Conservation (phyloP, 2,888 invertebrate genomes). For the Trilocha varians region DNA sequence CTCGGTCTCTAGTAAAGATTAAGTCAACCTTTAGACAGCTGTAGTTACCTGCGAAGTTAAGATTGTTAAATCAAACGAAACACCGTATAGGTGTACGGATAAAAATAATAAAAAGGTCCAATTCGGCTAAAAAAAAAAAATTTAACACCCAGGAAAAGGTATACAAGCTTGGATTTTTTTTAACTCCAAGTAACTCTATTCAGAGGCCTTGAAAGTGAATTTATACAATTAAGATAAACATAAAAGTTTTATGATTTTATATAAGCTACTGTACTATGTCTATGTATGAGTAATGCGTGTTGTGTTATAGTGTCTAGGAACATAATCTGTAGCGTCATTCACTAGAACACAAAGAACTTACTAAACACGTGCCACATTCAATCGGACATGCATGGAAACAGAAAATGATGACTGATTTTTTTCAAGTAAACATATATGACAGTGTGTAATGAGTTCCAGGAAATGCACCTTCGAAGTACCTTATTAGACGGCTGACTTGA, state of each 20-base stretch:
- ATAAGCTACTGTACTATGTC: slow-evolving; percentile 46
- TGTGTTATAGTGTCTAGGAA: slow-evolving; percentile 52
- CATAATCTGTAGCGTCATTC: slow-evolving; percentile 34
- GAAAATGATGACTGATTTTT: slow-evolving; percentile 30
- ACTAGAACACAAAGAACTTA: slow-evolving; percentile 31
- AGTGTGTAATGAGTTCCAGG: slow-evolving; percentile 27
- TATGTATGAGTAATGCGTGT: slow-evolving; percentile 72
- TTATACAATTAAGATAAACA: slow-evolving; percentile 41
- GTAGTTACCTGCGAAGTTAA: slow-evolving; percentile 84
- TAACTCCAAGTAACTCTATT: slow-evolving; percentile 72
- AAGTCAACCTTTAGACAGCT: slow-evolving; percentile 90
- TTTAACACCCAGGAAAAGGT: slow-evolving; percentile 24
- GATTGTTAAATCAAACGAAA: slow-evolving; percentile 44
- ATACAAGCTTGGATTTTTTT: slow-evolving; percentile 27
- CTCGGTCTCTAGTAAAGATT: slow-evolving; percentile 90
- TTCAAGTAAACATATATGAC: slow-evolving; percentile 29
- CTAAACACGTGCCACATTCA: slow-evolving; percentile 44
- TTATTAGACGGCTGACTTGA: slow-evolving; percentile 28
- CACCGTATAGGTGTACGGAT: slow-evolving; percentile 18
- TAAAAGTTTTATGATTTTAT: slow-evolving; percentile 32
- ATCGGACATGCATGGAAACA: slow-evolving; percentile 44
- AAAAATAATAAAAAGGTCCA: slow-evolving; percentile 15
- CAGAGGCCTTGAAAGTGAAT: slow-evolving; percentile 65
- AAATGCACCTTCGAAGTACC: slow-evolving; percentile 32
- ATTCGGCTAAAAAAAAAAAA: slow-evolving; percentile 27